A percentile compares a stretch with the other conserved stretches of the same genome.
Conservation (phyloP, 2,888 invertebrate species). For the Diadegma fenestrale region DNA sequence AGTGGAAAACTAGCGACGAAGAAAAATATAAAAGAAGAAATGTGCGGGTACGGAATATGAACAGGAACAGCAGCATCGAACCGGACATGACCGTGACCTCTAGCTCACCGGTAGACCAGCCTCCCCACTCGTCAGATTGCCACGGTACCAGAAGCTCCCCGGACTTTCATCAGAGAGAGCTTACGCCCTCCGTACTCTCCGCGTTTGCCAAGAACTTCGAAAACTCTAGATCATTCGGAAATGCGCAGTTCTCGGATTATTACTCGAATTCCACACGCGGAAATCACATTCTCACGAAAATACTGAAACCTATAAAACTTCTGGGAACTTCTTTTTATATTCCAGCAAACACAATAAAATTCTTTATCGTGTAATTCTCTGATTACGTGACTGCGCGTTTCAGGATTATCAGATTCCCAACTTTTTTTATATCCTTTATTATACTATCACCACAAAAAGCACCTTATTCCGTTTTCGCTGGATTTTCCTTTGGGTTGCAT, state of each 20-base stretch:
- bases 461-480: not conserved
- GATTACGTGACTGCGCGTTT: not conserved
- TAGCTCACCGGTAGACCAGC: slow-evolving; percentile 43
- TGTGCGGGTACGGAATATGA: slow-evolving; percentile 16
- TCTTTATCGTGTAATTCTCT: not conserved
- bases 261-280: not conserved
- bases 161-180: not conserved
- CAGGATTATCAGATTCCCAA: not conserved
- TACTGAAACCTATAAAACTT: not conserved
- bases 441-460: not conserved
- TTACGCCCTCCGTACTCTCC: not conserved
- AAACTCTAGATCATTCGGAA: slow-evolving; percentile 40
- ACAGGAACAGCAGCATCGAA: slow-evolving; percentile 53
- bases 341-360: not conserved
- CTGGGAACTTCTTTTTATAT: not conserved
- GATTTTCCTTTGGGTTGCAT: not conserved
- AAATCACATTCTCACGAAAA: not conserved
- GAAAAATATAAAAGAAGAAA: not conserved
- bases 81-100: slow-evolving; percentile 64
- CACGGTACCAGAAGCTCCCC: slow-evolving; percentile 5
- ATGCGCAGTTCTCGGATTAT: slow-evolving; percentile 1
- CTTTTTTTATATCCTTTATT: not conserved
- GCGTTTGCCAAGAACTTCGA: slow-evolving; percentile 2
- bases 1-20: slow-evolving; percentile 26
- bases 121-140: slow-evolving; percentile 3